Percentiles rank a stretch among this genome's conserved stretches.
phyloP scores from a whole-genome alignment of 2,888 invertebrate species.

The Heliothis peltigera region DNA sequence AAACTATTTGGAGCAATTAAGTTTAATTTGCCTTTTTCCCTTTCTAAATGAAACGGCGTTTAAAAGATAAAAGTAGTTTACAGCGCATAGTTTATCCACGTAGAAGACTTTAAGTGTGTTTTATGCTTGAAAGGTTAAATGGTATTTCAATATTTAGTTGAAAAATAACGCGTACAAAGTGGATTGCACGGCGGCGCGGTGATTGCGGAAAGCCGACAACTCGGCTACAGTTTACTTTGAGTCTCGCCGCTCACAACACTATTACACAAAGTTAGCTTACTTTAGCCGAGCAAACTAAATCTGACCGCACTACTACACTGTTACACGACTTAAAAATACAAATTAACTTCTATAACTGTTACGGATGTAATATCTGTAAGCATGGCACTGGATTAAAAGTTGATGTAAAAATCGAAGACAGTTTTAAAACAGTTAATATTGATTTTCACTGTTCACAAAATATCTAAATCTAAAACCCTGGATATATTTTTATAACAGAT shows the following conservation, averaged over 20 bases:
- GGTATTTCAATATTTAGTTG: constrained; percentile 2
- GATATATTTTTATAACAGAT: too few relatives aligned
- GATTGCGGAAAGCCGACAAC: constrained; percentile 37
- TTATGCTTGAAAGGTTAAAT: constrained; percentile 3
- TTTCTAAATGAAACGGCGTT: not conserved
- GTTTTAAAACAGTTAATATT: too few relatives aligned
- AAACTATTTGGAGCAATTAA: not conserved
- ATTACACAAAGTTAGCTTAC: constrained; percentile 39
- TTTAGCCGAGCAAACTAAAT: constrained; percentile 44
- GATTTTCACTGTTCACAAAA: not conserved
- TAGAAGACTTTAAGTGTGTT: not conserved
- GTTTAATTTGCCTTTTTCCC: not conserved
- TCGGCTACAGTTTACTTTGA: constrained; percentile 38
- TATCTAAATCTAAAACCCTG: too few relatives aligned
- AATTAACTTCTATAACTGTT: not conserved
- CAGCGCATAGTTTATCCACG: not conserved
- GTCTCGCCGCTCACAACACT: constrained; percentile 39
- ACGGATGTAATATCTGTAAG: not conserved
- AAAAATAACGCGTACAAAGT: constrained; percentile 22
- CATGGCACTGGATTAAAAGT: not conserved
- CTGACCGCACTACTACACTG: constrained; percentile 19
- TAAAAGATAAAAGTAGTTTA: not conserved
- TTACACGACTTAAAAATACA: constrained; percentile 4
- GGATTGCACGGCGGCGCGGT: constrained; percentile 26
- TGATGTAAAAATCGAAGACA: too few relatives aligned